A percentile compares a stretch with the other conserved stretches of the same genome.
These are phyloP conservation scores for Jordanella pulchra DNA, from an alignment of 2,797 vertebrate genomes.

Conservation along the genomic window DNA sequence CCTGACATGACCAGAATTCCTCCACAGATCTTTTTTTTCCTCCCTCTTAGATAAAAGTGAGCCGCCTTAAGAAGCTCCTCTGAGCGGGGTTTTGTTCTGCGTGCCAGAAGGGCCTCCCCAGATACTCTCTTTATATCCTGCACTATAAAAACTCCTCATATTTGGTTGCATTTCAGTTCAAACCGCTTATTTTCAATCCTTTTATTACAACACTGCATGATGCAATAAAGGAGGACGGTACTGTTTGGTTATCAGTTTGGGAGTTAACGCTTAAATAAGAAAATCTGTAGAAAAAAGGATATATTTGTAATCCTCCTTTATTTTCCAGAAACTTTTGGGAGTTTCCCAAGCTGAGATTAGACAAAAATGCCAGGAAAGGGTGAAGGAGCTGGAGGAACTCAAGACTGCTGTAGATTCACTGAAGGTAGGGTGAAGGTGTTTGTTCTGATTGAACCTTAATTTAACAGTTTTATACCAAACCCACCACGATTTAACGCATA, in stretches of 20 bases:
- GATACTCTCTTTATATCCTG: conserved; percentile 38
- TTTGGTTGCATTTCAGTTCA: conserved; percentile 9
- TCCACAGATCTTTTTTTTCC: conserved; percentile 32
- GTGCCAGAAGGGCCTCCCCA: conserved; percentile 51
- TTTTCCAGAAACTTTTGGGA: conserved; percentile 83
- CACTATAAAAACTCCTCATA: conserved; percentile 27
- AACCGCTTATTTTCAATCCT: conserved; percentile 3
- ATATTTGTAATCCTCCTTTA: conserved; percentile 26
- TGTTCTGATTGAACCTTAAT: not conserved
- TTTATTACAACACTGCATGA: conserved; percentile 4
- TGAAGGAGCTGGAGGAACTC: conserved; percentile 84
- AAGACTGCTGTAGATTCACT: conserved; percentile 83
- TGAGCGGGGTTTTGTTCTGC: conserved; percentile 56
- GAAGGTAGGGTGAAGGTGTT: conserved; percentile 64
- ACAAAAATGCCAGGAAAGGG: conserved; percentile 83
- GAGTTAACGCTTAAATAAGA: conserved; percentile 9
- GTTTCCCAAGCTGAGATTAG: conserved; percentile 82
- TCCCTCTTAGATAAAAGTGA: conserved; percentile 71
- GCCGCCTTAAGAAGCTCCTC: conserved; percentile 61
- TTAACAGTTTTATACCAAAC: not conserved
- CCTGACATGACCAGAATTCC: conserved; percentile 79
- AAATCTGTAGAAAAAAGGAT: conserved; percentile 4
- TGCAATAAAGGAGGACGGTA: not conserved
- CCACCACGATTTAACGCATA: not conserved
- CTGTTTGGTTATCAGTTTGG: conserved; percentile 11